Evolutionary conservation across 2,888 invertebrate species (phyloP).

Genomic region (Pyrrhia umbra): DNA sequence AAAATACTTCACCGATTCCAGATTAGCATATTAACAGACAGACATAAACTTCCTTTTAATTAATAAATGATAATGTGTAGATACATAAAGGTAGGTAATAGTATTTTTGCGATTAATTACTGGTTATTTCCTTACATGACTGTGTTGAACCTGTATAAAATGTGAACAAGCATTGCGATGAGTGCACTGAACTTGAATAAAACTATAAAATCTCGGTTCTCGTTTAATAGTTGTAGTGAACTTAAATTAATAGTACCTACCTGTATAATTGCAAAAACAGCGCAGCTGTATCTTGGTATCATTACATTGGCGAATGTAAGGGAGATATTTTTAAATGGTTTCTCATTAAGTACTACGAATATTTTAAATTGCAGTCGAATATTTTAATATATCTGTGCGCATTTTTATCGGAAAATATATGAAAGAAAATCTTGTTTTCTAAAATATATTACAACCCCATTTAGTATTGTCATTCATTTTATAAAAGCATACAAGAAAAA

Average conservation of each 20-base stretch:
- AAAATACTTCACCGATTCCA: conserved; percentile 6
- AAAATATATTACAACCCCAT: too few species aligned
- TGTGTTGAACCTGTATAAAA: conserved; percentile 39
- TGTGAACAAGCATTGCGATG: conserved; percentile 16
- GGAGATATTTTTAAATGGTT: neutral
- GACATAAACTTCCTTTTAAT: conserved; percentile 33
- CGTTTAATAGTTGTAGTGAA: conserved; percentile 19
- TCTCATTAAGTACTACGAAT: neutral
- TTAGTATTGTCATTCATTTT: too few species aligned
- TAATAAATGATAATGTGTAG: neutral
- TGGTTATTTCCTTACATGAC: conserved; percentile 32
- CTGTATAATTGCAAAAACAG: conserved; percentile 16
- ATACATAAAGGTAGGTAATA: conserved; percentile 25
- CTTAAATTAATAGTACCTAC: conserved; percentile 14
- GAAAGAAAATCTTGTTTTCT: neutral
- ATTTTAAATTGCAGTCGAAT: neutral
- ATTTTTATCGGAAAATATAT: neutral
- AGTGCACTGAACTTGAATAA: conserved; percentile 40
- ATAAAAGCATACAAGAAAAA: too few species aligned
- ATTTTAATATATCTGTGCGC: neutral
- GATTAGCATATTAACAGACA: conserved; percentile 41
- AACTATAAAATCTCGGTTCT: conserved; percentile 48
- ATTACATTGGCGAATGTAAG: neutral
- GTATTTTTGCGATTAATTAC: conserved; percentile 39
- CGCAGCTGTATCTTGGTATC: neutral